Percentiles rank a stretch among this genome's conserved stretches.
phyloP scores from a whole-genome alignment of 1,140 invertebrate species.

The Achatina immaculata region DNA sequence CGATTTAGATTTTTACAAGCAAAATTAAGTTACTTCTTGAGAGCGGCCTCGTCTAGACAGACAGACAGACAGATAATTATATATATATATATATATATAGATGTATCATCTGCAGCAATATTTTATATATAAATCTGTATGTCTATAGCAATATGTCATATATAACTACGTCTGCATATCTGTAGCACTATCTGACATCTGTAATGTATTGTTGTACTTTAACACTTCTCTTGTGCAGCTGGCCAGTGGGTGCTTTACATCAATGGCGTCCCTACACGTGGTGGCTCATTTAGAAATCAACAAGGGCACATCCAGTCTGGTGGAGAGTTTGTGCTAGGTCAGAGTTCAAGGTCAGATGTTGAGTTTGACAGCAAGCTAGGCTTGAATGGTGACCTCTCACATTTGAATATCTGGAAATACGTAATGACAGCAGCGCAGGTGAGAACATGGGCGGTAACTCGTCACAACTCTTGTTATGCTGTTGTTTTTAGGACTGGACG shows the following conservation, averaged over 20 bases:
- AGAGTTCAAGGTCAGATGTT: conserved; percentile 51
- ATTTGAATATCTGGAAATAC: conserved; percentile 70
- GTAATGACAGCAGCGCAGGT: conserved; percentile 52
- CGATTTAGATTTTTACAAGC: no score
- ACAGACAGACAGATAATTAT: no score
- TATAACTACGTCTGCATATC: not conserved
- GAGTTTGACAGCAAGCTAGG: conserved; percentile 51
- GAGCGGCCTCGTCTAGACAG: not conserved
- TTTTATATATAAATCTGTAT: not conserved
- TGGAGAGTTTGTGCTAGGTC: conserved; percentile 67
- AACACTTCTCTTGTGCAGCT: conserved; percentile 50
- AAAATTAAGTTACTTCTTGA: no score
- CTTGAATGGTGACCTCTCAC: conserved; percentile 66
- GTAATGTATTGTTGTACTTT: no score
- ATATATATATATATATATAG: no score
- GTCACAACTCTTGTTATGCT: no score
- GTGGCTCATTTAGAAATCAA: conserved; percentile 13
- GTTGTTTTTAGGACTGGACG: no score
- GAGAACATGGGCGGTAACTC: not conserved
- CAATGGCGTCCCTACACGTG: conserved; percentile 45
- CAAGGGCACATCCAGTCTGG: conserved; percentile 52
- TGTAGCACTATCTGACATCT: not conserved
- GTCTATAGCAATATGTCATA: not conserved
- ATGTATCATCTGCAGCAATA: no score
- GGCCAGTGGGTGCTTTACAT: conserved; percentile 61